These are phyloP conservation scores for Seriola dumerili DNA, from an alignment of 2,113 vertebrate genomes.

Conservation along the genomic window DNA sequence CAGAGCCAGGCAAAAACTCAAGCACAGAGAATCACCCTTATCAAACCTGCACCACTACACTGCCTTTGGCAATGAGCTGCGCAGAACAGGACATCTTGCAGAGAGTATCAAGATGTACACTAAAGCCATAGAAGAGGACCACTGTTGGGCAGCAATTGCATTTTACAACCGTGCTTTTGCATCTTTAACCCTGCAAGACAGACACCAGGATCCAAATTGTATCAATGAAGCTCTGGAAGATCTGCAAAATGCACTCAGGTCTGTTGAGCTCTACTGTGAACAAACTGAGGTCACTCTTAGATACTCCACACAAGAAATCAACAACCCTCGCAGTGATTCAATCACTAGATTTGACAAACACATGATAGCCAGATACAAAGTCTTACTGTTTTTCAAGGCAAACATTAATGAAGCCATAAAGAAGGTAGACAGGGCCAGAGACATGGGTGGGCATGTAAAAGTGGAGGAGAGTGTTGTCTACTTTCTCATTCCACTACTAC, in stretches of 20 bases:
- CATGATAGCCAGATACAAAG: background rate
- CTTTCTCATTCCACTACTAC: background rate
- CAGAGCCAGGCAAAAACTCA: slow-evolving; percentile 41
- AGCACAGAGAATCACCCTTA: slow-evolving; percentile 44
- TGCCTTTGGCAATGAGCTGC: slow-evolving; percentile 63
- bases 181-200: slow-evolving; percentile 40
- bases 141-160: slow-evolving; percentile 67
- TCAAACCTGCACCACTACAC: slow-evolving; percentile 72
- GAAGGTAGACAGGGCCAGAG: slow-evolving; percentile 15
- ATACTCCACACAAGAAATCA: background rate
- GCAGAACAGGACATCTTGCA: background rate
- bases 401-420: slow-evolving; percentile 55
- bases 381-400: slow-evolving; percentile 6
- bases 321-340: fast-evolving
- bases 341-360: slow-evolving; percentile 34
- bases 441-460: slow-evolving; percentile 11
- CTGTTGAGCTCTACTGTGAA: slow-evolving; percentile 46
- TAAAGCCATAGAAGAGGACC: slow-evolving; percentile 59
- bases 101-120: slow-evolving; percentile 70
- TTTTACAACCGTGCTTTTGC: slow-evolving; percentile 76
- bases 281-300: background rate
- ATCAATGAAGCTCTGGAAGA: slow-evolving; percentile 60
- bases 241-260: slow-evolving; percentile 61
- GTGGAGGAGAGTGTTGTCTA: background rate
- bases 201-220: slow-evolving; percentile 32